Evolutionary conservation across 2,888 invertebrate genomes (phyloP).

Genomic region (Apomyelois bistriatella): DNA sequence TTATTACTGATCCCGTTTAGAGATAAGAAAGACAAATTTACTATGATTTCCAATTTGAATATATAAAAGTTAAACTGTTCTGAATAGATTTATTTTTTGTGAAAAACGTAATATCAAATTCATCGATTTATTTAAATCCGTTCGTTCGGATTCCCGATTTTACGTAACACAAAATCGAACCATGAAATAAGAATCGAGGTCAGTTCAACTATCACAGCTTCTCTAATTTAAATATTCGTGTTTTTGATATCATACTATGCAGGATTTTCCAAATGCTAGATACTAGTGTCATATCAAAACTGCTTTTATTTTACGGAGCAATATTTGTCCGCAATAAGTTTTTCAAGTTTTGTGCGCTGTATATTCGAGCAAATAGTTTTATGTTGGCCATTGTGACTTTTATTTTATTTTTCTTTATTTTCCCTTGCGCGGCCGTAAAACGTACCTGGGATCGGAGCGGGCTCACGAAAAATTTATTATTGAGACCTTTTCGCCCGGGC

Average conservation of each 20-base stretch:
- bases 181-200: slow-evolving; percentile 14
- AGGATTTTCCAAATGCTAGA: neutral
- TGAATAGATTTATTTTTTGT: slow-evolving; percentile 2
- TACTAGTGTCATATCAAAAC: slow-evolving; percentile 16
- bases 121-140: slow-evolving; percentile 8
- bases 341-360: slow-evolving; percentile 51
- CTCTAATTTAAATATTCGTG: slow-evolving; percentile 12
- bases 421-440: slow-evolving; percentile 77
- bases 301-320: slow-evolving; percentile 34
- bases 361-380: slow-evolving; percentile 74
- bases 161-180: slow-evolving; percentile 5
- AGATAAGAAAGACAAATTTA: neutral
- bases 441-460: slow-evolving; percentile 76
- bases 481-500: slow-evolving; percentile 76
- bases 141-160: slow-evolving; percentile 2
- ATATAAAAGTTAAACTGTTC: slow-evolving; percentile 10
- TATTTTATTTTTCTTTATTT: slow-evolving; percentile 80
- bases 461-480: slow-evolving; percentile 79
- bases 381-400: slow-evolving; percentile 77
- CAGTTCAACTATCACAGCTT: slow-evolving; percentile 11
- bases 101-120: slow-evolving; percentile 4
- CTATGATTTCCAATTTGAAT: slow-evolving; percentile 4
- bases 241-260: slow-evolving; percentile 3
- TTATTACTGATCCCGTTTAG: neutral
- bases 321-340: slow-evolving; percentile 43